These are phyloP conservation scores for Sebastes melanostomus DNA, from an alignment of 2,797 vertebrate species.

Conservation along the genomic window DNA sequence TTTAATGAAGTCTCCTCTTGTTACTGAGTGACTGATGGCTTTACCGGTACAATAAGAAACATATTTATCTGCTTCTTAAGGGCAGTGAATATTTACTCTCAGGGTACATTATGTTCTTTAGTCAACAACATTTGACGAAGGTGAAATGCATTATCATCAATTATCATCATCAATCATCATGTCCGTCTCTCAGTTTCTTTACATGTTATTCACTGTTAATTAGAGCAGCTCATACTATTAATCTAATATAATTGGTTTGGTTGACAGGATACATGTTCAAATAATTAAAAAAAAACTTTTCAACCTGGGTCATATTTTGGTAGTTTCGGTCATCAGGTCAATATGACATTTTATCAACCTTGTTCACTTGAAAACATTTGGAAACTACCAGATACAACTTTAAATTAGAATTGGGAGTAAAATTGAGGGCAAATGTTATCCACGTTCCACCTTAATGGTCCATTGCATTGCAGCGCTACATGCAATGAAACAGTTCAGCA, in stretches of 20 bases:
- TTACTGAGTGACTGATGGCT: conserved; percentile 26
- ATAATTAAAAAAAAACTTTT: not conserved
- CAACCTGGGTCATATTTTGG: not conserved
- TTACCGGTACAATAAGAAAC: conserved; percentile 18
- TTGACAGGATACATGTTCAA: not conserved
- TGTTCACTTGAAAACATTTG: not conserved
- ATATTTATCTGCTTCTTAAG: not conserved
- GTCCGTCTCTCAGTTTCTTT: not conserved
- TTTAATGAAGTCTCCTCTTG: conserved; percentile 30
- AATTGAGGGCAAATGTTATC: not conserved
- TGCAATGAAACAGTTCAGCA: not conserved
- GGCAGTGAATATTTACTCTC: conserved; percentile 41
- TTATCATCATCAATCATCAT: not conserved
- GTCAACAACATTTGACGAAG: conserved; percentile 12
- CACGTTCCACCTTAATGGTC: not conserved
- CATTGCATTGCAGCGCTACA: not conserved
- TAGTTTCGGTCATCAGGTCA: not conserved
- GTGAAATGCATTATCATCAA: conserved; percentile 14
- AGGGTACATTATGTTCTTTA: conserved; percentile 24
- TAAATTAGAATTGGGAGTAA: not conserved
- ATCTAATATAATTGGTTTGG: not conserved
- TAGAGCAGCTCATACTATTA: not conserved
- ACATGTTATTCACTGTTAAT: not conserved
- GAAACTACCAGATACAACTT: not conserved
- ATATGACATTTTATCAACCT: not conserved